Base-by-base conservation (phyloP, 1,140 invertebrate species). In the Octopus sinensis region DNA sequence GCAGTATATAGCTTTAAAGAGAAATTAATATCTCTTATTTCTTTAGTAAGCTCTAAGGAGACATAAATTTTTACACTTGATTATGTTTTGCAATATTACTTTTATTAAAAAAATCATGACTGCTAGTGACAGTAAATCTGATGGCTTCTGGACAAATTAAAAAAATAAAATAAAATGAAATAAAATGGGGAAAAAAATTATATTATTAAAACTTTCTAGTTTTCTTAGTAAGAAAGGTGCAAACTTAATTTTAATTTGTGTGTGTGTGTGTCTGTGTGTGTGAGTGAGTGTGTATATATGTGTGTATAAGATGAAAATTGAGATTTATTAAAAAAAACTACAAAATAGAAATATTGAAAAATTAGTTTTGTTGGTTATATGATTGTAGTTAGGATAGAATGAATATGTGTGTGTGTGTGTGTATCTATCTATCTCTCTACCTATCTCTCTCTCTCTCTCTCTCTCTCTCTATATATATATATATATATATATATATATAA, bases 401-500 rank as follows among this genome's bases (percentile, higher is more conserved):
- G 17, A 9, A 62, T 62, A 62, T 62, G 17, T 62, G 17, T 17
- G 17, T 62, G 17, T 62, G 17, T 62, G 17, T 62, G 17, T 62
- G 17, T 62, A 62, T 62, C 7, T 62, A 0, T 62, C 7, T 62
- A 62, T 62, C 7, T 23, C 23, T 23, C 23, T 23, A 23, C 23
- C 23, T 23, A 23, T 23, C 23, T 23, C 23, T 23, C n/a, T n/a
- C n/a, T n/a, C n/a, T n/a, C n/a, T n/a, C n/a, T 17, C 56, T 62
- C 6, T 62, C 7, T 62, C 6, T 62, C 7, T 62, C 6, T 62
- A 17, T 62, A 62, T 62, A 62, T 62, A 62, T 62, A 62, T 62
- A 62, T 62, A 62, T 62, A 62, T 62, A 62, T 62, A 62, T 62
- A 62, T 62, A 62, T 62, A 62, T 62, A 62, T 62, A 62, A 62